Base-by-base conservation (phyloP, 2,113 vertebrate species). In the Centropristis striata region DNA sequence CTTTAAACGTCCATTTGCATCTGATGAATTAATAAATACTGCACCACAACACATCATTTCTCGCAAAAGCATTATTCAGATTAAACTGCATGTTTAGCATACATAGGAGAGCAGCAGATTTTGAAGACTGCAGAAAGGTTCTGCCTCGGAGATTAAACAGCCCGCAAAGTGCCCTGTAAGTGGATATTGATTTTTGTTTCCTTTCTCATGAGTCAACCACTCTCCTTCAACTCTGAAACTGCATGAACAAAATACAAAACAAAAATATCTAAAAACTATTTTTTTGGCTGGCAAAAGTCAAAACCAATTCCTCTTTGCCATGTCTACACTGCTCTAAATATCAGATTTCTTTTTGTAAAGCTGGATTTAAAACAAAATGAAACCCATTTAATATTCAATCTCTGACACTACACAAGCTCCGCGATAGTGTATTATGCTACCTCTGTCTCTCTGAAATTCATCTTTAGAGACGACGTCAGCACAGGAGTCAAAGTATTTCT, bases 391-490 rank as follows among this genome's bases (percentile, higher is more conserved):
- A 60, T 44, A 71, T n/a, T 46, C 13, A 59, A 60, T 59, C 20
- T 53, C 3, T 21, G 16, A 47, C 21, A 51, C 11, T 2, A 66
- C 8, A 72, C 1, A 49, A 54, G 20, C 16, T 59, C 8, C 3
- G 21, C 25, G 11, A 36, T 4, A 20, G 28, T 25, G 2, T 8
- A 3, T 14, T 44, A 14, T 44, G 13, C 77, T 96, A 99, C 98
- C 97, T 96, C 95, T 95, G 94, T 99, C 98, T 72, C 97, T 95
- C 88, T 97, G 97, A 86, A 99, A 96, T 88, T 98, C 97, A 65
- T 99, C 97, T 94, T 97, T 98, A 91, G 95, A 97, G 83, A 98
- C 97, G 5, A 91, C 96, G 92, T 97, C 97, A 10, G 97, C 96
- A 80, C 97, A 95, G 87, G 84, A 88, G 85, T 96, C 95, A 84